Evolutionary conservation across 2,113 vertebrate genomes (phyloP).

Genomic region (Ptilonorhynchus violaceus): DNA sequence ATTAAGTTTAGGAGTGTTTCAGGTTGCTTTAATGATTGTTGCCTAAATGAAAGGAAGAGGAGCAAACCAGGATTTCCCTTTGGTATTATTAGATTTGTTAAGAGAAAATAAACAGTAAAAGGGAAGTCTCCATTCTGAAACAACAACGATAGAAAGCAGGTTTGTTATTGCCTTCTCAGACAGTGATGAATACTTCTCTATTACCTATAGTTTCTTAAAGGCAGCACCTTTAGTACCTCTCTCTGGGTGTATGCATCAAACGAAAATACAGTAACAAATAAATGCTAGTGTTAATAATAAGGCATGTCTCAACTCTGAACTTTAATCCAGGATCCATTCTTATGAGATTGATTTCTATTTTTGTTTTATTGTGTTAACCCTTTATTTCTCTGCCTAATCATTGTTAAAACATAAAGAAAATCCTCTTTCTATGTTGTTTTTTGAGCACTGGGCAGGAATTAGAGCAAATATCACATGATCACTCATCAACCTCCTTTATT

Average conservation of each 20-base stretch:
- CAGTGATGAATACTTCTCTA: background rate
- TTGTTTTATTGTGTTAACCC: background rate
- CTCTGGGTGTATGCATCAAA: background rate
- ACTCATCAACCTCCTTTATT: background rate
- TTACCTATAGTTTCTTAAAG: background rate
- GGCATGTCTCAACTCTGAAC: background rate
- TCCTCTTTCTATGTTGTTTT: fast-evolving
- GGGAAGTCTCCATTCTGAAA: background rate
- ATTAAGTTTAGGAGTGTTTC: background rate
- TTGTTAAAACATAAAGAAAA: background rate
- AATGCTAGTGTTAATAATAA: background rate
- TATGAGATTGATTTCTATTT: background rate
- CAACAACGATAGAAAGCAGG: background rate
- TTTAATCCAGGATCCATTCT: background rate
- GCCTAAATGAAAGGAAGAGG: background rate
- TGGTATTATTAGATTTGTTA: background rate
- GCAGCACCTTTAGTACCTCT: background rate
- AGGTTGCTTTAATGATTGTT: background rate
- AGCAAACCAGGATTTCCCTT: background rate
- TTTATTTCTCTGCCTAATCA: background rate
- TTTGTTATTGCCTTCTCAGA: background rate
- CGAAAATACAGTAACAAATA: background rate
- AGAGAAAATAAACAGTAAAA: background rate
- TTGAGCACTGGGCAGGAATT: background rate
- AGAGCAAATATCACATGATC: background rate